Evolutionary conservation across 2,888 invertebrate species (phyloP), one percentile per base, ranked within the genome.

Genomic region (Caenorhabditis sinica): DNA sequence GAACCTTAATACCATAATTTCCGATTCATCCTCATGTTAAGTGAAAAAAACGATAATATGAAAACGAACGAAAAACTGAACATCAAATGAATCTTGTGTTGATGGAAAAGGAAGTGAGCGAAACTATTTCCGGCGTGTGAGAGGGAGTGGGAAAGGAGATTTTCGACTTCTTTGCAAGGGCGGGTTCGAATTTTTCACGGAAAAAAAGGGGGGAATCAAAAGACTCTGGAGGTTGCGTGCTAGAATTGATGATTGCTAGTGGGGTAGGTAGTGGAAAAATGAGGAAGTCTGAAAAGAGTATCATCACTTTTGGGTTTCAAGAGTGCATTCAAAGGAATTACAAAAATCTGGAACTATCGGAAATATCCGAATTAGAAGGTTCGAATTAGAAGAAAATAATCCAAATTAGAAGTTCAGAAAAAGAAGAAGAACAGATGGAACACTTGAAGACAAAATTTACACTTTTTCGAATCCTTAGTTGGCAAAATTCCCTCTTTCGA

Each of bases 111-210:
- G 58, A 53, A 49, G 40, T 25, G 15, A 56, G 56, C 11, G 13
- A 30, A 43, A n/a, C 17, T 43, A 28, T 43, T 71, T 71, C 58
- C 71, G 58, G 36, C 25, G 11, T 49, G 25, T 17, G 23, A 25
- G 66, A 49, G 66, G 30, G 45, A 17, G 43, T 13, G 36, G 2
- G 61, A 61, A 61, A 11, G 43, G 33, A 69, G 36, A 43, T 36
- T 71, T 56, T 20, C 33, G 53, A 28, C 40, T 56, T 58, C 45
- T 72, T 36, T 71, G 71, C 71, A 71, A 71, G 40, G 43, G 58
- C 58, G 71, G 69, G 69, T 68, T 71, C 25, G 23, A 58, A 20
- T 71, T 58, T 40, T 36, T n/a, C 20, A 49, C 11, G 45, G 51
- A 63, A 61, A 58, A 30, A 23, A 13, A 53, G 51, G n/a, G n/a